Percentiles rank a stretch among this genome's conserved stretches.
These are phyloP conservation scores for Drosophila limbata DNA, from an alignment of 2,888 invertebrate genomes.

Conservation along the genomic window DNA sequence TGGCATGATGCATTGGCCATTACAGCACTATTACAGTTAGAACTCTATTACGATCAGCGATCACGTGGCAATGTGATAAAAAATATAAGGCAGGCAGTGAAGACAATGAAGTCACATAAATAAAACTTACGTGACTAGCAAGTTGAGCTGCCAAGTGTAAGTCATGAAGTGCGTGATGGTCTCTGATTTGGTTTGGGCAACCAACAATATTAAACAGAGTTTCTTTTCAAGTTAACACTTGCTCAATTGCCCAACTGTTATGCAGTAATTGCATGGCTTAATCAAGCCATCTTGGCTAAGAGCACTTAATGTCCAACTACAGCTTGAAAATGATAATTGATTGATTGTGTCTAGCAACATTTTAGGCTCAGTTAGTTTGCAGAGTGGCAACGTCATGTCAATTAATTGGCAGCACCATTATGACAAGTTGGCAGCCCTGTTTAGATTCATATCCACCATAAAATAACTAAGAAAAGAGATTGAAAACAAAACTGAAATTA, in stretches of 20 bases:
- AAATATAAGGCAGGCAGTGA: not conserved
- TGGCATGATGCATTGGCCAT: conserved; percentile 46
- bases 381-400: not conserved
- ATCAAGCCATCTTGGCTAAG: not conserved
- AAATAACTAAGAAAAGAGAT: no score
- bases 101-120: conserved; percentile 39
- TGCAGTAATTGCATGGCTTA: not conserved
- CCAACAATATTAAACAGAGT: not conserved
- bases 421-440: not conserved
- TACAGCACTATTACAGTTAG: conserved; percentile 65
- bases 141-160: conserved; percentile 16
- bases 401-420: conserved; percentile 1
- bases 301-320: not conserved
- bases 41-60: conserved; percentile 55
- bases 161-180: conserved; percentile 35
- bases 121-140: conserved; percentile 59
- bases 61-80: conserved; percentile 65
- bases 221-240: conserved; percentile 1
- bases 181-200: conserved; percentile 29
- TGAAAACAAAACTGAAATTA: not conserved
- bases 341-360: not conserved
- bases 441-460: no score
- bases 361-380: not conserved
- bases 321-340: not conserved
- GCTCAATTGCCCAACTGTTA: not conserved